A percentile compares a stretch with the other conserved stretches of the same genome.
Conservation (phyloP, 2,113 vertebrate species). For the Caretta caretta region DNA sequence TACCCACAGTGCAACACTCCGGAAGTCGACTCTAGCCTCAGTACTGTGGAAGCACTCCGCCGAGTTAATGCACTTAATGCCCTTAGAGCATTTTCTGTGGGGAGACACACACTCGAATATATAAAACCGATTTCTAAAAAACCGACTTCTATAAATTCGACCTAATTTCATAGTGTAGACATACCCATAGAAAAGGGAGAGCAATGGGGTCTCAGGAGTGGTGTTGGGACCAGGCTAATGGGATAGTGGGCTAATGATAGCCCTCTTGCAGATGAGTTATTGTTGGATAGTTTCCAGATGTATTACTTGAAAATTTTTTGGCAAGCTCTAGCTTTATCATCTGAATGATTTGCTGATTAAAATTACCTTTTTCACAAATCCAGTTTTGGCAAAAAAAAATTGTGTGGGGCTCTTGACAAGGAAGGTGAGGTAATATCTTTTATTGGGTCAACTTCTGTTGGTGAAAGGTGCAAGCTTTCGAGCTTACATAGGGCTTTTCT, state of each 20-base stretch:
- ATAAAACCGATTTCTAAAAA: no score
- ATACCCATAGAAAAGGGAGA: not conserved
- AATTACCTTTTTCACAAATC: not conserved
- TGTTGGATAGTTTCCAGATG: not conserved
- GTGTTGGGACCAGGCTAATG: not conserved
- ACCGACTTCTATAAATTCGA: no score
- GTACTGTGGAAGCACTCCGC: no score
- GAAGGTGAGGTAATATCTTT: not conserved
- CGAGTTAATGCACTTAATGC: no score
- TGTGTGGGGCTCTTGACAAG: not conserved
- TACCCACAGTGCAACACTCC: no score
- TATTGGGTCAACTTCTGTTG: not conserved
- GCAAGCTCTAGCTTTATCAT: not conserved
- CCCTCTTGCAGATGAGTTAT: not conserved
- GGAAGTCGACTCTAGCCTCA: no score
- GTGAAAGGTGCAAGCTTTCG: not conserved
- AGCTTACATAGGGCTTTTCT: not conserved
- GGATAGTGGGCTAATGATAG: not conserved
- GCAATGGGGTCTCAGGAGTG: not conserved
- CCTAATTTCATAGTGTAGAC: no score
- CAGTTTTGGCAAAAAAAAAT: not conserved
- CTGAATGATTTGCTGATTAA: not conserved
- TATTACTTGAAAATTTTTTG: not conserved
- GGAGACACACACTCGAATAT: no score
- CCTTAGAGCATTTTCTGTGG: no score